Conservation (phyloP, 2,113 vertebrate genomes). For the Elgaria multicarinata region DNA sequence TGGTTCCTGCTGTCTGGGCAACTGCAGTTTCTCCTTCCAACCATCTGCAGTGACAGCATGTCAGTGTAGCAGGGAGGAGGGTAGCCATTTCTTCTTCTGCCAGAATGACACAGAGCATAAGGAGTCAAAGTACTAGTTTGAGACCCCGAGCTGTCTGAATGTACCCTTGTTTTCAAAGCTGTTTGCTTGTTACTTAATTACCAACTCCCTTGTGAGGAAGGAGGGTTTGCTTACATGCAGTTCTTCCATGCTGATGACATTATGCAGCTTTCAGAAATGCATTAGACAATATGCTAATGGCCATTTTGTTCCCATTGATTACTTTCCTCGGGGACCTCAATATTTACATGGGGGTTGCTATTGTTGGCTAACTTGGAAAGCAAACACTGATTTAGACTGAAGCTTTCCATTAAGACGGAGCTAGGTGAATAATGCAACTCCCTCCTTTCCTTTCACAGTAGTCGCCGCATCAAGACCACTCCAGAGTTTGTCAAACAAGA, state of each 20-base stretch:
- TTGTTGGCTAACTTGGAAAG: slow-evolving; percentile 52
- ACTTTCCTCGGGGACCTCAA: slow-evolving; percentile 47
- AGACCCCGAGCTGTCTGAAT: neutral
- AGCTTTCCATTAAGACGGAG: slow-evolving; percentile 46
- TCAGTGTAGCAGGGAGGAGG: neutral
- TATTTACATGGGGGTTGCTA: slow-evolving; percentile 40
- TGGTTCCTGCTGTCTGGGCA: neutral
- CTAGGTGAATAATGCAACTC: slow-evolving; percentile 10
- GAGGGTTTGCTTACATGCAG: neutral
- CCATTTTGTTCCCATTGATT: slow-evolving; percentile 42
- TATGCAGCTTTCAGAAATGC: slow-evolving; percentile 18
- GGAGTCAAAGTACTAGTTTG: neutral
- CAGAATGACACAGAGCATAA: neutral
- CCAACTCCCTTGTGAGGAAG: neutral
- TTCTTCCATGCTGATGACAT: fast-evolving
- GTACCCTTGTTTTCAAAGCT: neutral
- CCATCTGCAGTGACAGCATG: no score
- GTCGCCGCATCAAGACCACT: neutral
- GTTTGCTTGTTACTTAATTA: neutral
- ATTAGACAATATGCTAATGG: slow-evolving; percentile 44
- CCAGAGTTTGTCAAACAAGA: slow-evolving; percentile 19
- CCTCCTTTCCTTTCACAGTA: neutral
- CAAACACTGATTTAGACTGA: slow-evolving; percentile 33
- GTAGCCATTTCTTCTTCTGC: neutral
- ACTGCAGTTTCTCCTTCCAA: neutral